Evolutionary conservation across 2,888 invertebrate genomes (phyloP).

Genomic region (Caradrina kadenii): DNA sequence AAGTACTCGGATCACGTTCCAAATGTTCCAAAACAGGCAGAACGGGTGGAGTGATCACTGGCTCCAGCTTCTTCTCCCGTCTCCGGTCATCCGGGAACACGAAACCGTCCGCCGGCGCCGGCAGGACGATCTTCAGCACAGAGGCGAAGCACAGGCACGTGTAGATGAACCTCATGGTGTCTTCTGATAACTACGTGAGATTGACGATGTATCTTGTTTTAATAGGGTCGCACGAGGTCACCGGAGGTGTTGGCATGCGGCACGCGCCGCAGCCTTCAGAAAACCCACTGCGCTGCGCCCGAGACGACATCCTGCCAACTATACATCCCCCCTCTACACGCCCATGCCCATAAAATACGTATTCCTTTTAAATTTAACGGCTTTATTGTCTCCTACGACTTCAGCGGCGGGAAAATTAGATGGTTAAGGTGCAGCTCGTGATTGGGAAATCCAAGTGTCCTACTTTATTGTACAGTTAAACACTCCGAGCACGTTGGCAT

Average conservation of each 20-base stretch:
- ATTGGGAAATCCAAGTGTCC: conserved; percentile 84
- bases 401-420: conserved; percentile 74
- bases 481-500: conserved; percentile 65
- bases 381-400: conserved; percentile 77
- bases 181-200: conserved; percentile 80
- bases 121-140: conserved; percentile 66
- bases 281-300: conserved; percentile 87
- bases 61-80: conserved; percentile 81
- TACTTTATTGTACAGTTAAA: conserved; percentile 63
- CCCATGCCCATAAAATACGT: conserved; percentile 65
- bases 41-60: conserved; percentile 87
- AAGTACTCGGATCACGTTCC: conserved; percentile 87
- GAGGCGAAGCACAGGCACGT: conserved; percentile 75
- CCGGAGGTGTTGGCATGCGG: conserved; percentile 87
- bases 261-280: conserved; percentile 90
- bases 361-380: conserved; percentile 81
- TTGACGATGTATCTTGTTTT: conserved; percentile 85
- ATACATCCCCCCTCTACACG: conserved; percentile 79
- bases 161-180: conserved; percentile 84
- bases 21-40: conserved; percentile 87
- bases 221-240: conserved; percentile 89
- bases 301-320: conserved; percentile 83
- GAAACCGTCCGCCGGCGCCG: conserved; percentile 82
- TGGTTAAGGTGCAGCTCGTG: conserved; percentile 63
- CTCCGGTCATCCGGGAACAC: conserved; percentile 84